Evolutionary conservation across 2,888 invertebrate genomes (phyloP).

Genomic region (Yponomeuta evonymella): DNA sequence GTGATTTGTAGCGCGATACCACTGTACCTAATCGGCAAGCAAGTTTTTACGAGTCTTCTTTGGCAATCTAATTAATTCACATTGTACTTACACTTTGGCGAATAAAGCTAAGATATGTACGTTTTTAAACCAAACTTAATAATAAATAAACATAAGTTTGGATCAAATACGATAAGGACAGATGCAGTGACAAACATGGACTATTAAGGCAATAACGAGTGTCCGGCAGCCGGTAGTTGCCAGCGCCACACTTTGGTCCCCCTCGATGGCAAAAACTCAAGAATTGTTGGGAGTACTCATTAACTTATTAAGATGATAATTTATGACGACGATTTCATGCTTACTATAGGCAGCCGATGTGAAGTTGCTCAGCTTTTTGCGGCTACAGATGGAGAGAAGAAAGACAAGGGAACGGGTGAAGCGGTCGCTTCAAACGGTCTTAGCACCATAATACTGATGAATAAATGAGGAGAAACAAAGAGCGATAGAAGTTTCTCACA

Average conservation of each 20-base stretch:
- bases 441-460: conserved; percentile 17
- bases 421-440: conserved; percentile 17
- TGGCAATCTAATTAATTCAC: not conserved
- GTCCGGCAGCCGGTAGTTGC: conserved; percentile 44
- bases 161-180: conserved; percentile 74
- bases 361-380: conserved; percentile 36
- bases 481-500: conserved; percentile 21
- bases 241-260: conserved; percentile 40
- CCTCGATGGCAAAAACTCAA: conserved; percentile 51
- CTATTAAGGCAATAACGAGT: conserved; percentile 67
- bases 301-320: conserved; percentile 74
- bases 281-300: conserved; percentile 68
- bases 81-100: conserved; percentile 14
- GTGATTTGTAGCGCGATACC: not conserved
- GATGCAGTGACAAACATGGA: conserved; percentile 48
- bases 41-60: not conserved
- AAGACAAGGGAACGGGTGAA: conserved; percentile 11
- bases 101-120: conserved; percentile 16
- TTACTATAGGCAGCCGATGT: conserved; percentile 37
- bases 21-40: not conserved
- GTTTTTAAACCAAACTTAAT: conserved; percentile 48
- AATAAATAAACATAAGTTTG: conserved; percentile 71
- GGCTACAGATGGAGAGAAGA: not conserved
- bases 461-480: conserved; percentile 17
- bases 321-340: conserved; percentile 67